Conservation (phyloP, 2,113 vertebrate genomes). For the Petrocephalus zakoni region DNA sequence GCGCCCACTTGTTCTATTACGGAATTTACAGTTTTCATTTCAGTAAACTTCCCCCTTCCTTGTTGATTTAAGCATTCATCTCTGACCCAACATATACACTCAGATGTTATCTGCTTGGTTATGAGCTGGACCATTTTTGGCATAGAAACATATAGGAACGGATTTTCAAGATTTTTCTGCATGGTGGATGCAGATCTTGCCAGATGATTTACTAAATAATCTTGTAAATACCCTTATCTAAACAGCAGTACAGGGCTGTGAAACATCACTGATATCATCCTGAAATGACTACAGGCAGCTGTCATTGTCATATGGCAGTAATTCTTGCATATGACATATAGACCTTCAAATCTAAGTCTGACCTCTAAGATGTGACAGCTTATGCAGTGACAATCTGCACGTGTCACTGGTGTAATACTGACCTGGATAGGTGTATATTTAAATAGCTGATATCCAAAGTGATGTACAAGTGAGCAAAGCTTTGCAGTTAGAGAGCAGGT, state of each 20-base stretch:
- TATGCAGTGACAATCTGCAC: not conserved
- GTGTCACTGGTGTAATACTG: not conserved
- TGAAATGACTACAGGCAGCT: not conserved
- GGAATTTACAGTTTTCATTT: not conserved
- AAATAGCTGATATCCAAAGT: not conserved
- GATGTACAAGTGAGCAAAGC: not conserved
- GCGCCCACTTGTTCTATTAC: not conserved
- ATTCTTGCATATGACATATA: not conserved
- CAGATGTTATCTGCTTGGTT: not conserved
- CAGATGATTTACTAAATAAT: too few species aligned
- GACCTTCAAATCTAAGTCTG: not conserved
- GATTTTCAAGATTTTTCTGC: not conserved
- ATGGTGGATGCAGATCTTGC: too few species aligned
- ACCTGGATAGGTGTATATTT: not conserved
- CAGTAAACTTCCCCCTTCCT: not conserved
- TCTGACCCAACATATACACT: not conserved
- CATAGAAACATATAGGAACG: not conserved
- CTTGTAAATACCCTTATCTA: not conserved
- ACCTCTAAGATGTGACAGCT: not conserved
- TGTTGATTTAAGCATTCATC: not conserved
- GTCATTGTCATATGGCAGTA: not conserved
- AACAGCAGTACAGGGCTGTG: not conserved
- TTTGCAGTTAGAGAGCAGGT: not conserved
- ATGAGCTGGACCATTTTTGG: not conserved
- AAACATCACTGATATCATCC: not conserved